Evolutionary conservation across 2,113 vertebrate species (phyloP), one percentile per base, ranked within the genome.

Genomic region (Gymnogyps californianus): DNA sequence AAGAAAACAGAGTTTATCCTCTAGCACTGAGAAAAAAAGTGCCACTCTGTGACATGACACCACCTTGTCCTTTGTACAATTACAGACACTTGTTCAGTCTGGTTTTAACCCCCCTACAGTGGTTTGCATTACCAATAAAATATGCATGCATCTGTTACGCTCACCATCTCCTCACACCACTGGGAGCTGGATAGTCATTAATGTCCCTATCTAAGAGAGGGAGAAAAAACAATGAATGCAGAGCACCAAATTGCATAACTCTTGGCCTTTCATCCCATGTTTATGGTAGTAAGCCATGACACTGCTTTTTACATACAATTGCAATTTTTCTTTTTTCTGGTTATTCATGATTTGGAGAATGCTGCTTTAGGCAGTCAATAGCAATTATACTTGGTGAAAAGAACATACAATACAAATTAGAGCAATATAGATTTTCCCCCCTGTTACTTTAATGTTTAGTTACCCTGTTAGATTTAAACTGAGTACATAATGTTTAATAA

Each of bases 401-500:
- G 98, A 98, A 97, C 97, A 97, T 96, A 98, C 97, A 98, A 98
- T 97, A 98, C 98, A 98, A 98, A 98, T 98, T 98, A 98, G 96
- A 98, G 96, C 76, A 87, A 97, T 98, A 98, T 97, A 98, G 98
- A 98, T 98, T 97, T 98, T 19, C 94, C 76, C 89, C 92, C 89
- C 97, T 91, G 96, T 98, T 97, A 96, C 96, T 97, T 98, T 97
- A 98, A 98, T 98, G 98, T 98, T 98, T 98, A 98, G 98, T 98
- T 98, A 98, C 96, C 96, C 97, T 96, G 96, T 97, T 97, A 98
- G 96, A 98, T 98, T 98, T 98, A 98, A 97, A 98, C 86, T 89
- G 95, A 98, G 95, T 97, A 97, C 97, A 97, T 96, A 98, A 97
- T 95, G 96, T 98, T 98, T 98, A 98, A 98, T 97, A 97, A 97